Evolutionary conservation across 1,140 invertebrate genomes (phyloP).

Genomic region (Ceratina australensis): DNA sequence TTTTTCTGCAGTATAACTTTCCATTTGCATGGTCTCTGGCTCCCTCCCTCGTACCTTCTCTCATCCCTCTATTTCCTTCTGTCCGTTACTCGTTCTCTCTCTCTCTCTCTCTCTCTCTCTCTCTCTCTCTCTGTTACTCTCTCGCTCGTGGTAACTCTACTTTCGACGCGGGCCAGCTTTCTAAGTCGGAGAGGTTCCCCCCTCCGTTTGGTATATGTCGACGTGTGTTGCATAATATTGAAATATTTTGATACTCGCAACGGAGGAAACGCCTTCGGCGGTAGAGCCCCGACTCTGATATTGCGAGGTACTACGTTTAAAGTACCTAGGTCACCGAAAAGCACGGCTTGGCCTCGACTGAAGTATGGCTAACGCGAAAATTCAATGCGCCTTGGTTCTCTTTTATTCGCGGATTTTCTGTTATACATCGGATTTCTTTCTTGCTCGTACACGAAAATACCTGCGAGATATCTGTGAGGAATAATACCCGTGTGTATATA

Average conservation of each 20-base stretch:
- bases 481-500: too few species aligned
- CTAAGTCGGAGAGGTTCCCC: slow-evolving; percentile 28
- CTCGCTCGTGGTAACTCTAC: slow-evolving; percentile 37
- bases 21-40: slow-evolving; percentile 74
- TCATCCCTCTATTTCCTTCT: slow-evolving; percentile 45
- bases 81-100: slow-evolving; percentile 7
- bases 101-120: slow-evolving; percentile 29
- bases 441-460: neutral
- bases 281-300: slow-evolving; percentile 30
- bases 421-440: neutral
- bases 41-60: slow-evolving; percentile 43
- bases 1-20: slow-evolving; percentile 78
- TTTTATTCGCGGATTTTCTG: neutral
- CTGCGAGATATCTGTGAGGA: too few species aligned
- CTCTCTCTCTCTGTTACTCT: slow-evolving; percentile 13
- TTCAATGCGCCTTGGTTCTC: neutral
- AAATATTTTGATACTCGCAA: slow-evolving; percentile 70
- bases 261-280: slow-evolving; percentile 45
- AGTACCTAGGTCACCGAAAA: slow-evolving; percentile 45
- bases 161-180: slow-evolving; percentile 58
- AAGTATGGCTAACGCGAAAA: neutral
- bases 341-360: neutral
- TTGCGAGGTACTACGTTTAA: slow-evolving; percentile 61
- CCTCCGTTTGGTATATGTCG: slow-evolving; percentile 58
- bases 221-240: slow-evolving; percentile 71